Conservation (phyloP, 2,113 vertebrate species). For the Tichodroma muraria region DNA sequence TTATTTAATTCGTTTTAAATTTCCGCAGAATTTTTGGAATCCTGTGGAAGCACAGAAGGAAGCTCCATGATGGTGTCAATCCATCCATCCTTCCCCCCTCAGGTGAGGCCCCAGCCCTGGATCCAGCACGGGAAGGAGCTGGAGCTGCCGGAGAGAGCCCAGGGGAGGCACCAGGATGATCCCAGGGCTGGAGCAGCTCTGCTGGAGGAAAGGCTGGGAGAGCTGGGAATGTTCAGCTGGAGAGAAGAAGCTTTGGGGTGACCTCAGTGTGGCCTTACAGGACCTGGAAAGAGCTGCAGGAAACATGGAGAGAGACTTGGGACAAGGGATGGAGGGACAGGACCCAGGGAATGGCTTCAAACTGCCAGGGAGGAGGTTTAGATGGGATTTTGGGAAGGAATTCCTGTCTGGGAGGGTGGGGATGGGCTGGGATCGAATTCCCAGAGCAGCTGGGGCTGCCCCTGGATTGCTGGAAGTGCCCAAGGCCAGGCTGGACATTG, state of each 20-base stretch:
- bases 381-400: background rate
- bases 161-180: background rate
- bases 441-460: background rate
- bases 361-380: too few relatives aligned
- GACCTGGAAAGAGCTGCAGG: fast-evolving
- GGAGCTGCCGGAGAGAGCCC: background rate
- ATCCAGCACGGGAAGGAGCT: background rate
- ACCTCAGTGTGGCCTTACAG: background rate
- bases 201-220: background rate
- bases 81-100: background rate
- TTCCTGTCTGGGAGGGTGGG: background rate
- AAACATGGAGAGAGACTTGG: too few relatives aligned
- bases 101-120: background rate
- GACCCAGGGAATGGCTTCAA: background rate
- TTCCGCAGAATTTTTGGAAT: background rate
- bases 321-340: too few relatives aligned
- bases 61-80: background rate
- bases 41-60: fast-evolving
- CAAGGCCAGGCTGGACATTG: background rate
- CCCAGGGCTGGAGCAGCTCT: background rate
- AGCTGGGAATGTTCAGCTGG: background rate
- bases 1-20: too few relatives aligned
- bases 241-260: background rate
- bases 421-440: background rate
- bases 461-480: background rate